Percentiles rank a stretch among this genome's conserved stretches.
phyloP scores from a whole-genome alignment of 2,888 invertebrate genomes.

The Esperia sulphurella region DNA sequence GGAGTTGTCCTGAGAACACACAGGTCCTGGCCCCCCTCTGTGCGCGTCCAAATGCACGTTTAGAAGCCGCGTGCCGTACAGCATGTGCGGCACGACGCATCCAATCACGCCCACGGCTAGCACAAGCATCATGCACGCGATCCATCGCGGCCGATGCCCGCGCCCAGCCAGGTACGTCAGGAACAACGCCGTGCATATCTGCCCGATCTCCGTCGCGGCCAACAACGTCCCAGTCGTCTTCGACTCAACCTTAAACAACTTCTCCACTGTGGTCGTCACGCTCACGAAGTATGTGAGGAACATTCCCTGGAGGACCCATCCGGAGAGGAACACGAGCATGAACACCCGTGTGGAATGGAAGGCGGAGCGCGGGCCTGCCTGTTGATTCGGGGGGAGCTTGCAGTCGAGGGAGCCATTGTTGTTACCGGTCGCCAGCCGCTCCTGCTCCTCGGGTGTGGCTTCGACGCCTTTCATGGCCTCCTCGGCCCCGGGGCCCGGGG shows the following conservation, averaged over 20 bases:
- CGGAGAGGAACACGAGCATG: conserved; percentile 91
- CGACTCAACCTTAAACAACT: conserved; percentile 93
- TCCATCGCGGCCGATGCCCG: conserved; percentile 95
- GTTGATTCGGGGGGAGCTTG: conserved; percentile 80
- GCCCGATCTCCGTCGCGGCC: conserved; percentile 95
- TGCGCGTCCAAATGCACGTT: conserved; percentile 58
- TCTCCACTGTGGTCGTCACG: conserved; percentile 95
- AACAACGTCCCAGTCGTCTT: conserved; percentile 93
- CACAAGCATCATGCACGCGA: conserved; percentile 94
- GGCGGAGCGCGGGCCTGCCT: conserved; percentile 81
- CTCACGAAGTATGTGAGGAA: conserved; percentile 96
- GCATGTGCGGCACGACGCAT: conserved; percentile 92
- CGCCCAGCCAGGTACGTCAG: conserved; percentile 94
- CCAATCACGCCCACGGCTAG: conserved; percentile 92
- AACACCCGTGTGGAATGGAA: conserved; percentile 94
- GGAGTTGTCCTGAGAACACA: conserved; percentile 43
- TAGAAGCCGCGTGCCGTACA: conserved; percentile 88
- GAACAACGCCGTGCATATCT: conserved; percentile 92
- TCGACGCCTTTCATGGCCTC: conserved; percentile 73
- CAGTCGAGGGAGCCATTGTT: conserved; percentile 89
- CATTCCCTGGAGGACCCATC: conserved; percentile 94
- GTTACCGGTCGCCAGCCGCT: conserved; percentile 71
- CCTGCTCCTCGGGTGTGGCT: conserved; percentile 73
- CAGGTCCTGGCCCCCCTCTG: conserved; percentile 54
- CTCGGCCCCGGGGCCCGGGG: conserved; percentile 58